These are phyloP conservation scores for Rhinophrynus dorsalis DNA, from an alignment of 2,797 vertebrate genomes.

Conservation along the genomic window DNA sequence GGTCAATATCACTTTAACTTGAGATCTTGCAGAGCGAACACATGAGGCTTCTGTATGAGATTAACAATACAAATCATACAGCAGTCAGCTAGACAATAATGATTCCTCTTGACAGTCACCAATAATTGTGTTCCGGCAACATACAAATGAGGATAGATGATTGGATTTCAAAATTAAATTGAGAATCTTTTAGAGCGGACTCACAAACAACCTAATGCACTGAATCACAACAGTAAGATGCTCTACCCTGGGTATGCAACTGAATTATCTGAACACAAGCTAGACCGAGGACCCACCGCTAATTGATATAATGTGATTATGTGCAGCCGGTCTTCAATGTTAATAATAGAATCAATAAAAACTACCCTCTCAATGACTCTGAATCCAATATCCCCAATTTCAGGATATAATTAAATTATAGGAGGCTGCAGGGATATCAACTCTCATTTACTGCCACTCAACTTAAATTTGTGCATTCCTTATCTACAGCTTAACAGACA, in stretches of 20 bases:
- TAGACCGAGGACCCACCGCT: slow-evolving; percentile 54
- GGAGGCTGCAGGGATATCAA: slow-evolving; percentile 47
- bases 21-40: background rate
- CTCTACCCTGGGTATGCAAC: slow-evolving; percentile 49
- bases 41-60: background rate
- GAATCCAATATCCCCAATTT: slow-evolving; percentile 53
- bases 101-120: background rate
- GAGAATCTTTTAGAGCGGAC: background rate
- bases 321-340: slow-evolving; percentile 56
- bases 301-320: slow-evolving; percentile 64
- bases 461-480: too few species aligned
- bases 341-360: slow-evolving; percentile 54
- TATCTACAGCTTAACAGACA: too few species aligned
- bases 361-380: slow-evolving; percentile 22
- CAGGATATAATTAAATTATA: slow-evolving; percentile 52
- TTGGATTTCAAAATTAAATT: background rate
- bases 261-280: slow-evolving; percentile 55
- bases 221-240: background rate
- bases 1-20: background rate
- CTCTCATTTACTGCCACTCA: too few species aligned
- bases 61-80: background rate
- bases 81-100: too few species aligned
- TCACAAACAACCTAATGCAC: background rate
- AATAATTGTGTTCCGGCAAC: background rate
- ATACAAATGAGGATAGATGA: background rate